Percentiles rank a stretch among this genome's conserved stretches.
phyloP scores from a whole-genome alignment of 2,797 vertebrate species.

The Smutsia gigantea region DNA sequence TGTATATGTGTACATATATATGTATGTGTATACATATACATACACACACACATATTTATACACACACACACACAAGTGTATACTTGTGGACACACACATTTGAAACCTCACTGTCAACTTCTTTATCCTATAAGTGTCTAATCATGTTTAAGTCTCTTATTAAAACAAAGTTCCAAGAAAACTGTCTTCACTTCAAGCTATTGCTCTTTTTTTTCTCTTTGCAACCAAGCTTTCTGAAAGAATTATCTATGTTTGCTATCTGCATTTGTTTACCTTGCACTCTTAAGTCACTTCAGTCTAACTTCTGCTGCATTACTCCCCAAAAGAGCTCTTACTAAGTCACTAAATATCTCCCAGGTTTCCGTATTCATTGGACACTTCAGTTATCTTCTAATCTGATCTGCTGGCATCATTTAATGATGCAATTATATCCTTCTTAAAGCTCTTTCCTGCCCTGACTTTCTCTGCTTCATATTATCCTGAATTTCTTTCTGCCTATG shows the following conservation, averaged over 20 bases:
- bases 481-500: not conserved
- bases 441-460: not conserved
- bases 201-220: not conserved
- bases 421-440: not conserved
- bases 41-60: not conserved
- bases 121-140: not conserved
- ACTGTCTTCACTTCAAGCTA: not conserved
- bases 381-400: not conserved
- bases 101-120: not conserved
- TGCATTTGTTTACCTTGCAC: not conserved
- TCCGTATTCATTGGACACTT: not conserved
- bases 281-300: not conserved
- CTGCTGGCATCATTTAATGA: not conserved
- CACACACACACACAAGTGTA: not conserved
- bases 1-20: not conserved
- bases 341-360: not conserved
- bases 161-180: not conserved
- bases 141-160: not conserved
- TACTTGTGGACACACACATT: not conserved
- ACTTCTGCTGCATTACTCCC: not conserved
- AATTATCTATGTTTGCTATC: not conserved
- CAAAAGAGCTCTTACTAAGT: not conserved
- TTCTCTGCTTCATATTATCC: not conserved
- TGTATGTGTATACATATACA: not conserved
- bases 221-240: not conserved